Conservation (phyloP, 2,888 invertebrate species). For the Drosophila emarginata region DNA sequence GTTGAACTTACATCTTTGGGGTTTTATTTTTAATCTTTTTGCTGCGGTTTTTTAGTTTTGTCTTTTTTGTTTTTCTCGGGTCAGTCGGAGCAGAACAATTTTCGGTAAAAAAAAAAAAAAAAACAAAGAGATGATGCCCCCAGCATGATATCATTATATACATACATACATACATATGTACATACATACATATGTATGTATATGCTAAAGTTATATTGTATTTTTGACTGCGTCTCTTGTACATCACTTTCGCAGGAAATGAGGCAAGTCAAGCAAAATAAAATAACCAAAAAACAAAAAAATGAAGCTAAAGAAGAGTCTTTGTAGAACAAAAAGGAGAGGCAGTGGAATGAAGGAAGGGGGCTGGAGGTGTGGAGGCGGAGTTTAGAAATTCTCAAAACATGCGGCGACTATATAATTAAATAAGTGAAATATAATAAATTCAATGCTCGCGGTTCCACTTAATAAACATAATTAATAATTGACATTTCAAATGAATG, state of each 20-base stretch:
- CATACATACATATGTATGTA: too few species aligned
- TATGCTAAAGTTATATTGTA: conserved; percentile 19
- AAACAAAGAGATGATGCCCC: conserved; percentile 28
- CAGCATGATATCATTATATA: conserved; percentile 73
- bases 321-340: conserved; percentile 15
- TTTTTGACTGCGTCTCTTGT: conserved; percentile 32
- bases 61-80: conserved; percentile 19
- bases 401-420: conserved; percentile 73
- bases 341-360: conserved; percentile 17
- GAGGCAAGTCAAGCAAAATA: conserved; percentile 46
- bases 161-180: too few species aligned
- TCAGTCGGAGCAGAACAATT: conserved; percentile 41
- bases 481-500: conserved; percentile 62
- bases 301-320: conserved; percentile 30
- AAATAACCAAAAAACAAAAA: neutral
- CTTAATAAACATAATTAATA: conserved; percentile 72
- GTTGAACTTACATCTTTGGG: conserved; percentile 7
- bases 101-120: conserved; percentile 29
- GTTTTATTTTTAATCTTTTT: conserved; percentile 45
- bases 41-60: conserved; percentile 20
- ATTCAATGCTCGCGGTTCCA: conserved; percentile 44
- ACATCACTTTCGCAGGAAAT: conserved; percentile 73
- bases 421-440: conserved; percentile 49
- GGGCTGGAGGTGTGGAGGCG: conserved; percentile 4
- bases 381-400: conserved; percentile 21